Base-by-base conservation (phyloP, 2,113 vertebrate genomes). In the Arenaria interpres region DNA sequence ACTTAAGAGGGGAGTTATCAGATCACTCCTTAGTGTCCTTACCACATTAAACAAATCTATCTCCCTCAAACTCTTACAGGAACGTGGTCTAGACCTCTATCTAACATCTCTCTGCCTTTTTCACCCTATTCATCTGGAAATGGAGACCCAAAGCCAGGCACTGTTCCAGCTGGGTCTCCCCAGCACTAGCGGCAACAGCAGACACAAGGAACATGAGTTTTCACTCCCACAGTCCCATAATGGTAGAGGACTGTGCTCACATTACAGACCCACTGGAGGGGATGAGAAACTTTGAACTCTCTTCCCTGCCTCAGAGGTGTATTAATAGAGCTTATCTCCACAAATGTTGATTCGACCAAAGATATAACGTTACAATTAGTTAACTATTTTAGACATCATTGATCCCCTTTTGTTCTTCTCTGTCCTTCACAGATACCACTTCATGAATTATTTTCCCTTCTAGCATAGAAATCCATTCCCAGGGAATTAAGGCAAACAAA, bases 401-500 rank as follows among this genome's bases (percentile, higher is more conserved):
- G 9, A 23, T 18, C 6, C 18, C 2, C 79, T 88, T 88, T 63
- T 59, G 18, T 63, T 54, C 28, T 78, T 88, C 25, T 82, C 7
- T 78, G 89, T 91, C 16, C 24, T 76, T 85, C 71, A 83, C 12
- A 50, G 22, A 37, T 64, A 72, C 1, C 17, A n/a, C 12, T 91
- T 45, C 21, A 69, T 8, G 4, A 79, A 41, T 59, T 43, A 22
- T 92, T 90, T 94, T 83, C 20, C 28, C 60, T 77, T 91, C 67
- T 62, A 90, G 51, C 32, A 80, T 6, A 4, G 59, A 90, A 94
- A 91, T 83, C 8, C 68, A 77, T 96, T 94, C 76, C 41, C 88
- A 90, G 67, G 9, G 74, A 95, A 89, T 89, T 91, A 94, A 95
- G 21, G 32, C 72, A 71, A 94, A 95, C 93, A 96, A 95, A 96